Conservation (phyloP, 2,888 invertebrate genomes). For the Laothoe populi region DNA sequence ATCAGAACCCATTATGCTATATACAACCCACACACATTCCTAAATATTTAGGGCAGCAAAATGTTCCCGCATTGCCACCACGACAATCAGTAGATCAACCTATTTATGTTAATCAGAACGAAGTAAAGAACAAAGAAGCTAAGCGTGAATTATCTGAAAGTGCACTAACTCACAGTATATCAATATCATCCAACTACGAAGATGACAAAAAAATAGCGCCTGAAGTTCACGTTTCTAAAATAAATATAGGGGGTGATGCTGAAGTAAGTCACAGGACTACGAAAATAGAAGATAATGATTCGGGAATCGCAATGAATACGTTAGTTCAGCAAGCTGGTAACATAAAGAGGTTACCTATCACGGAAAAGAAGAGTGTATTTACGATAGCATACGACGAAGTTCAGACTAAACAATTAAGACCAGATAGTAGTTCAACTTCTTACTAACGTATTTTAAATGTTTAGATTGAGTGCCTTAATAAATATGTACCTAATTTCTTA, state of each 20-base stretch:
- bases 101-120: constrained; percentile 79
- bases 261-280: constrained; percentile 59
- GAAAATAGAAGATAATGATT: constrained; percentile 89
- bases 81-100: constrained; percentile 73
- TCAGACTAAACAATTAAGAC: constrained; percentile 91
- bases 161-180: constrained; percentile 75
- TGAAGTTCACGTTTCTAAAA: constrained; percentile 85
- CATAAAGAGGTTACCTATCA: constrained; percentile 87
- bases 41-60: constrained; percentile 85
- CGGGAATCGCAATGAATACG: constrained; percentile 90
- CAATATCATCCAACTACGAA: constrained; percentile 76
- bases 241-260: constrained; percentile 74
- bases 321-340: constrained; percentile 81
- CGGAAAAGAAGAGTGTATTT: constrained; percentile 96
- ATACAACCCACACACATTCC: constrained; percentile 86
- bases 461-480: constrained; percentile 65
- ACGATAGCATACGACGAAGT: constrained; percentile 97
- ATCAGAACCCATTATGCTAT: constrained; percentile 79
- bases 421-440: constrained; percentile 92
- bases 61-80: constrained; percentile 66
- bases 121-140: constrained; percentile 61
- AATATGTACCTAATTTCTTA: constrained; percentile 46
- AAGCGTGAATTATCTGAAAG: constrained; percentile 69
- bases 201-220: constrained; percentile 64
- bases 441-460: constrained; percentile 55